Evolutionary conservation across 2,888 invertebrate genomes (phyloP).

Genomic region (Brachypalpus laphriformis): DNA sequence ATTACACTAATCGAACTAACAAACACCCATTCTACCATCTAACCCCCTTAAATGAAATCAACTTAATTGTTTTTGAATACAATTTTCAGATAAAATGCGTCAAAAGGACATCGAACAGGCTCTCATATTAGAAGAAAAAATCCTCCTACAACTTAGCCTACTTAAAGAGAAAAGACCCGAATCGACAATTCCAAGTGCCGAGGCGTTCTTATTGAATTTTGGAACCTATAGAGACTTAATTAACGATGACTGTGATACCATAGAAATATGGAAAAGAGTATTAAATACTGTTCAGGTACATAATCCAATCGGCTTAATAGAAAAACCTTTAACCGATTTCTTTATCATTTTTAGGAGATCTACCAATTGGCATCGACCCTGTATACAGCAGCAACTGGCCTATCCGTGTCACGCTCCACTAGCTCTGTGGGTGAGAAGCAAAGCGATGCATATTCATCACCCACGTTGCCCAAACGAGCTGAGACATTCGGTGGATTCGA

Average conservation of each 20-base stretch:
- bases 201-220: slow-evolving; percentile 81
- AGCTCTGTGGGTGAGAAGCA: slow-evolving; percentile 97
- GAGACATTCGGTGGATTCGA: slow-evolving; percentile 99
- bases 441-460: slow-evolving; percentile 92
- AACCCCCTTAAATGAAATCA: neutral
- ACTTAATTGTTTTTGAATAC: neutral
- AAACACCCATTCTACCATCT: neutral
- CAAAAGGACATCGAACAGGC: slow-evolving; percentile 95
- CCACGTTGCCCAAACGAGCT: slow-evolving; percentile 94
- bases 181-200: slow-evolving; percentile 78
- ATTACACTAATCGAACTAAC: neutral
- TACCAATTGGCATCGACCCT: slow-evolving; percentile 89
- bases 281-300: slow-evolving; percentile 80
- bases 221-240: slow-evolving; percentile 88
- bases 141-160: slow-evolving; percentile 91
- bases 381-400: slow-evolving; percentile 87
- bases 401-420: slow-evolving; percentile 93
- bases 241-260: slow-evolving; percentile 89
- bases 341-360: slow-evolving; percentile 84
- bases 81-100: slow-evolving; percentile 89
- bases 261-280: slow-evolving; percentile 92
- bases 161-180: slow-evolving; percentile 86
- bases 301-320: neutral
- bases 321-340: neutral
- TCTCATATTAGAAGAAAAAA: slow-evolving; percentile 93